phyloP scores from a whole-genome alignment of 2,888 invertebrate genomes.

The Kuschelorhynchus macadamiae region DNA sequence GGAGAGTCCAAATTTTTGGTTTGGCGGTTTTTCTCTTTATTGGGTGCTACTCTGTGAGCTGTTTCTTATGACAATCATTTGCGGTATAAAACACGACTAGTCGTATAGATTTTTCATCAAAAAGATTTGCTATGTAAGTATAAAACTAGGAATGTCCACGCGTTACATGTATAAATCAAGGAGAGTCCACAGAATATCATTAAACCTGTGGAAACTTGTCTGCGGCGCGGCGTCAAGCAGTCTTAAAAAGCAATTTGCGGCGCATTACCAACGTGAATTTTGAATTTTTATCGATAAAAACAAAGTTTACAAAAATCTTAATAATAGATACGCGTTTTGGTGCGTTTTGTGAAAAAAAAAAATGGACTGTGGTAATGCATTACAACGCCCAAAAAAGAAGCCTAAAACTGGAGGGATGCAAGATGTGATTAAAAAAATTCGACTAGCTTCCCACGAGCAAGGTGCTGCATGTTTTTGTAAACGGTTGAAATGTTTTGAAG shows the following conservation, averaged over 20 bases:
- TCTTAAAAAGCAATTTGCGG: too few species aligned
- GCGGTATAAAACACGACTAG: not conserved
- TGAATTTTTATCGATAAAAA: too few species aligned
- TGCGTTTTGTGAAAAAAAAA: too few species aligned
- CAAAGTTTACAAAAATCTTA: too few species aligned
- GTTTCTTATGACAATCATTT: not conserved
- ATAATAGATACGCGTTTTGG: too few species aligned
- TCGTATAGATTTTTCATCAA: not conserved
- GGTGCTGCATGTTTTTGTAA: constrained; percentile 15
- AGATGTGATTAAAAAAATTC: constrained; percentile 18
- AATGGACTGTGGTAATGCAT: not conserved
- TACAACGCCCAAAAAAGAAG: not conserved
- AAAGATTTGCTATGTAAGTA: too few species aligned
- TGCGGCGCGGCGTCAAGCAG: too few species aligned
- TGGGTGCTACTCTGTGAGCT: not conserved
- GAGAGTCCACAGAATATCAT: too few species aligned
- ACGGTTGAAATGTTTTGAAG: constrained; percentile 13
- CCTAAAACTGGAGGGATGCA: constrained; percentile 14
- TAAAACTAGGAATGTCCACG: too few species aligned
- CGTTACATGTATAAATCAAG: too few species aligned
- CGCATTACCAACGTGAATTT: too few species aligned
- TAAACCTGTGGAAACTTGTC: too few species aligned
- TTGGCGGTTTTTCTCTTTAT: not conserved
- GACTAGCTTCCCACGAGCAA: constrained; percentile 11
- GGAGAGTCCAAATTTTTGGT: not conserved